phyloP scores from a whole-genome alignment of 1,140 invertebrate species.

The Pteromalus puparum region DNA sequence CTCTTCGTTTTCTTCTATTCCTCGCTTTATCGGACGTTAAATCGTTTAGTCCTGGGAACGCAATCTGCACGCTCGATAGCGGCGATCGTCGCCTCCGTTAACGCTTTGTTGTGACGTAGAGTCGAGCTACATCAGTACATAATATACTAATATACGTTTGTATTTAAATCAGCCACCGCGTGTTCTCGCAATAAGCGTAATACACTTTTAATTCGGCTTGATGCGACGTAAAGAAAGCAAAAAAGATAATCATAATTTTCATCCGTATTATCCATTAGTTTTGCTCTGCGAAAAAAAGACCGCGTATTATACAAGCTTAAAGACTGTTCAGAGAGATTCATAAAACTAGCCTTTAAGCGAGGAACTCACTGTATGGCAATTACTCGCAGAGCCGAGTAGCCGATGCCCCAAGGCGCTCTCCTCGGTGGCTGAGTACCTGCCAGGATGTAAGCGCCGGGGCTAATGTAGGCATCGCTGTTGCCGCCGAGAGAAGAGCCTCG shows the following conservation, averaged over 20 bases:
- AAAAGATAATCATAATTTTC: not conserved
- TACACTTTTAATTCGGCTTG: too few species aligned
- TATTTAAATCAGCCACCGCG: too few species aligned
- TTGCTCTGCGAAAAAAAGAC: constrained; percentile 9
- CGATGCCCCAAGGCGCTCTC: constrained; percentile 24
- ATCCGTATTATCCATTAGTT: constrained; percentile 28
- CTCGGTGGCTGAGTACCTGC: constrained; percentile 38
- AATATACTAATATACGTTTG: too few species aligned
- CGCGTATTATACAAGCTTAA: not conserved
- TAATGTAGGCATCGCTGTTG: constrained; percentile 40
- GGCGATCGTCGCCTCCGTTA: constrained; percentile 24
- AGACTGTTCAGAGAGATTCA: constrained; percentile 12
- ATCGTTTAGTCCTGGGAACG: constrained; percentile 67
- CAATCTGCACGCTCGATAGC: constrained; percentile 52
- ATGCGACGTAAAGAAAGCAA: not conserved
- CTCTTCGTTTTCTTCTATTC: constrained; percentile 32
- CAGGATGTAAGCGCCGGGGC: constrained; percentile 41
- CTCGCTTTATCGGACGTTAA: constrained; percentile 62
- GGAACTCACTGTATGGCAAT: constrained; percentile 35
- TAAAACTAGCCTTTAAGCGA: constrained; percentile 43
- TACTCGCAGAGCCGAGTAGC: constrained; percentile 31
- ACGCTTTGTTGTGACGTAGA: constrained; percentile 8
- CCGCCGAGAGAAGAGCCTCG: not conserved
- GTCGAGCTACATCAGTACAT: not conserved
- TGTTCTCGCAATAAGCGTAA: too few species aligned